Evolutionary conservation across 2,888 invertebrate species (phyloP).

Genomic region (Sipha maydis): DNA sequence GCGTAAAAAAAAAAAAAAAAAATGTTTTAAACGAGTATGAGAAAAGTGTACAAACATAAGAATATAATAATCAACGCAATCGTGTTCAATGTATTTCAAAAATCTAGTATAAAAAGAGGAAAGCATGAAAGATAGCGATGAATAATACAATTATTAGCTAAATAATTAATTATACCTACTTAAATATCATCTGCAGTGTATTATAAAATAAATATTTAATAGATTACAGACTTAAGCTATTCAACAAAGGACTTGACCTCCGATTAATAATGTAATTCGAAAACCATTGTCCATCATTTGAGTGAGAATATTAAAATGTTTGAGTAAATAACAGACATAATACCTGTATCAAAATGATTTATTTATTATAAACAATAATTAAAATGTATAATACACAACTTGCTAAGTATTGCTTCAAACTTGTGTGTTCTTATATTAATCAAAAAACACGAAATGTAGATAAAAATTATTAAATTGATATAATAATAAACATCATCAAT

Average conservation of each 20-base stretch:
- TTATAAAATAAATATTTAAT: slow-evolving; percentile 35
- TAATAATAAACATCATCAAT: too few relatives aligned
- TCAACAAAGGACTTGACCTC: slow-evolving; percentile 40
- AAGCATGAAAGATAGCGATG: neutral
- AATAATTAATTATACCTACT: slow-evolving; percentile 25
- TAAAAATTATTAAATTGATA: too few relatives aligned
- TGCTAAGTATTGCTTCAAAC: too few relatives aligned
- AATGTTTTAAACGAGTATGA: too few relatives aligned
- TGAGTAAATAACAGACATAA: neutral
- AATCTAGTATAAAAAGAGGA: neutral
- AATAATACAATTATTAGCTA: slow-evolving; percentile 24
- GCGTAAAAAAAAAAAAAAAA: too few relatives aligned
- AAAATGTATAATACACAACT: neutral
- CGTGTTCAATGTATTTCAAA: neutral
- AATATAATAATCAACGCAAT: too few relatives aligned
- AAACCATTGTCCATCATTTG: slow-evolving; percentile 48
- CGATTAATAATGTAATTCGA: slow-evolving; percentile 35
- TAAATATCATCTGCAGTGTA: slow-evolving; percentile 13
- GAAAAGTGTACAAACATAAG: too few relatives aligned
- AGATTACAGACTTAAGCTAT: slow-evolving; percentile 3
- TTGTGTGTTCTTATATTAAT: too few relatives aligned
- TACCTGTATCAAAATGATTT: neutral
- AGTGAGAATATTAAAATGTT: slow-evolving; percentile 27
- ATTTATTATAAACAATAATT: neutral
- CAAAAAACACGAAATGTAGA: too few relatives aligned